These are phyloP conservation scores for Danio tinwini DNA, from an alignment of 2,797 vertebrate genomes.

Conservation along the genomic window DNA sequence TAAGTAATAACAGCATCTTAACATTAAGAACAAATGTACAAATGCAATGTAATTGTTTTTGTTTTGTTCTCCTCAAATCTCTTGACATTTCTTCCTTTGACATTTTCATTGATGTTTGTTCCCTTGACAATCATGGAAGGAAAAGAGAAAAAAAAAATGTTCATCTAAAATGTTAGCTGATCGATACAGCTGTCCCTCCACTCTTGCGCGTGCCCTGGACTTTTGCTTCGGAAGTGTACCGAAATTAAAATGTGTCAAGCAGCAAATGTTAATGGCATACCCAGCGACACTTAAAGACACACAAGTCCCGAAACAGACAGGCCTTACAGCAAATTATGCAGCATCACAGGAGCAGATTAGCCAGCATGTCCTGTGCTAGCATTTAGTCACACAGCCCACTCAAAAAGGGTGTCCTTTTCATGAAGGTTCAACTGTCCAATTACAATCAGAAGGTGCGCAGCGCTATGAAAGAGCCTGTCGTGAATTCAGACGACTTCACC, in stretches of 20 bases:
- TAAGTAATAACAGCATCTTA: constrained; percentile 47
- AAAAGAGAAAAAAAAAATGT: constrained; percentile 58
- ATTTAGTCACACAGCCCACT: constrained; percentile 79
- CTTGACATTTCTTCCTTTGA: constrained; percentile 89
- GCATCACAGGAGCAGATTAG: constrained; percentile 89
- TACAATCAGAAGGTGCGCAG: constrained; percentile 76
- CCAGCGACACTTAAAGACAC: constrained; percentile 84
- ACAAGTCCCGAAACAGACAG: constrained; percentile 83
- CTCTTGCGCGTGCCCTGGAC: constrained; percentile 62
- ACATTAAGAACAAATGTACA: constrained; percentile 70
- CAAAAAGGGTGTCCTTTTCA: constrained; percentile 86
- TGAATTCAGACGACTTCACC: constrained; percentile 11
- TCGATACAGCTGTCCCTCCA: constrained; percentile 90
- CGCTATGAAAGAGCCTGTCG: constrained; percentile 59
- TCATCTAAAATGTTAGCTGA: constrained; percentile 94
- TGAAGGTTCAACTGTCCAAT: constrained; percentile 89
- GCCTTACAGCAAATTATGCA: constrained; percentile 90
- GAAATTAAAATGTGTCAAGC: constrained; percentile 94
- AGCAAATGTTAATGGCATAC: constrained; percentile 92
- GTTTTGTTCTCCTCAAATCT: constrained; percentile 75
- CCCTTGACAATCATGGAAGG: constrained; percentile 79
- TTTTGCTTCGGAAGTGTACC: constrained; percentile 73
- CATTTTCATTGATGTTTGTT: constrained; percentile 89
- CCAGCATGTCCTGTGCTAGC: constrained; percentile 66
- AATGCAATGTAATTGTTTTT: constrained; percentile 77